Evolutionary conservation across 1,140 invertebrate genomes (phyloP).

Genomic region (Drosophila bocqueti): DNA sequence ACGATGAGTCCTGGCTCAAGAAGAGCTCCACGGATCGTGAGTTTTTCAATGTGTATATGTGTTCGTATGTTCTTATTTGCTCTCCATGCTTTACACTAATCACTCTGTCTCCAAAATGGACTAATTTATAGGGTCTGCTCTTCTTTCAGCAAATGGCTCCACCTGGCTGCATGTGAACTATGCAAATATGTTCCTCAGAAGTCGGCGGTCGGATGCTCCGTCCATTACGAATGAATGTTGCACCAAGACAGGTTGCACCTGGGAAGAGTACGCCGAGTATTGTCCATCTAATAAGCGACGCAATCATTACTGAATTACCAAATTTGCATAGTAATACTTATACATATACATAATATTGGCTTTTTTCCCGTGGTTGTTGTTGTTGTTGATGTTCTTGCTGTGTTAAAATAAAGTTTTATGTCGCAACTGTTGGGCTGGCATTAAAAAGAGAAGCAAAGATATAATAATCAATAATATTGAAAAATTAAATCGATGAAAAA

Average conservation of each 20-base stretch:
- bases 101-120: too few relatives aligned
- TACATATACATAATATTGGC: constrained; percentile 25
- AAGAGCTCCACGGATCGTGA: constrained; percentile 46
- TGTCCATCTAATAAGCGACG: constrained; percentile 87
- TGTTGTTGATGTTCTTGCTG: constrained; percentile 31
- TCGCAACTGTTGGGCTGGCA: constrained; percentile 5
- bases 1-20: constrained; percentile 54
- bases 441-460: constrained; percentile 11
- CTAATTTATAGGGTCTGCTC: too few relatives aligned
- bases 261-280: constrained; percentile 89
- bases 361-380: constrained; percentile 29
- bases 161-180: constrained; percentile 83
- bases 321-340: constrained; percentile 6
- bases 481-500: background rate
- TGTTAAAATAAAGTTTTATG: constrained; percentile 31
- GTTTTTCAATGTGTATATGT: constrained; percentile 1
- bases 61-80: background rate
- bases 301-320: constrained; percentile 73
- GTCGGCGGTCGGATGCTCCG: constrained; percentile 71
- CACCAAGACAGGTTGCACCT: constrained; percentile 87
- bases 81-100: background rate
- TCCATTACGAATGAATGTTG: constrained; percentile 88
- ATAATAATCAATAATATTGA: background rate
- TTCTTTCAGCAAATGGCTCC: constrained; percentile 38
- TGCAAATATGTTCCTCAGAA: constrained; percentile 83